Evolutionary conservation across 2,113 vertebrate species (phyloP).

Genomic region (Atlantisia rogersi): DNA sequence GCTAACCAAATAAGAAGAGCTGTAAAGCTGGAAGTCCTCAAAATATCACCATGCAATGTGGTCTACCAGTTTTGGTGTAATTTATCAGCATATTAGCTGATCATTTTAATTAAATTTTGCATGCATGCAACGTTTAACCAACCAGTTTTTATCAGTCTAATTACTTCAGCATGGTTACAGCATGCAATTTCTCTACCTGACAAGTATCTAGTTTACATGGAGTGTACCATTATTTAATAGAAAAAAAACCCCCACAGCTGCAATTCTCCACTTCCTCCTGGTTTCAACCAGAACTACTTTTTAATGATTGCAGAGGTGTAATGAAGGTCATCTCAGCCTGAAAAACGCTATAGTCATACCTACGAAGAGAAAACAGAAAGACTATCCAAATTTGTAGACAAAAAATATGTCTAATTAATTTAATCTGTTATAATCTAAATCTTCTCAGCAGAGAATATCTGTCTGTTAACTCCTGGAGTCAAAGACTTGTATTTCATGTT

Average conservation of each 20-base stretch:
- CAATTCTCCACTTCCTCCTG: background rate
- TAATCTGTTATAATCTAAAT: background rate
- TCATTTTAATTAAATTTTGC: background rate
- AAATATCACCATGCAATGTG: background rate
- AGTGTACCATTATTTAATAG: background rate
- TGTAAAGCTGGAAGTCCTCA: background rate
- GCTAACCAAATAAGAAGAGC: background rate
- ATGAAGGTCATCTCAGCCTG: background rate
- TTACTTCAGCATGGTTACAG: background rate
- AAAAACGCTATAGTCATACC: background rate
- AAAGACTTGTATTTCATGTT: background rate
- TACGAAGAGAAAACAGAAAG: background rate
- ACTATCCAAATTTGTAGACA: background rate
- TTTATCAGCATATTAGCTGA: background rate
- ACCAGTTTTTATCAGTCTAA: background rate
- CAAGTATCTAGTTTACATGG: background rate
- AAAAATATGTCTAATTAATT: accelerated
- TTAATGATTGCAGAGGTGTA: background rate
- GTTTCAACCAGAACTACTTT: background rate
- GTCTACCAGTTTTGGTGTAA: background rate
- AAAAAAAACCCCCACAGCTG: background rate
- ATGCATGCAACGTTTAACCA: background rate
- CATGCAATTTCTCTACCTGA: background rate
- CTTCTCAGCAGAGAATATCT: background rate
- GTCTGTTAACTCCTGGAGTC: background rate